Base-by-base conservation (phyloP, 2,888 invertebrate genomes). In the Cosmopolites sordidus region DNA sequence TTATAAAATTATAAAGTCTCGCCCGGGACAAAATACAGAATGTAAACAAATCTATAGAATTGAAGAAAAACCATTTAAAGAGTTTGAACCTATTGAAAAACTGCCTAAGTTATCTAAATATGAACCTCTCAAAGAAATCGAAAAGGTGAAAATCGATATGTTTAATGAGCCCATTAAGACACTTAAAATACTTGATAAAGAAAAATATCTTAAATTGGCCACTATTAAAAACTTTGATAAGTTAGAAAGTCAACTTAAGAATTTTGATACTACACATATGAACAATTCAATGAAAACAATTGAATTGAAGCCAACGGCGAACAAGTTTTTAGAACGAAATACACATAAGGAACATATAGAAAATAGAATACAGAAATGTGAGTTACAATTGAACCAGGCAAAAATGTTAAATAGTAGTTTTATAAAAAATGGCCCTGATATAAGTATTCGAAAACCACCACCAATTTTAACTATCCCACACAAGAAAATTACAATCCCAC, bases 1-100 rank as follows among this genome's bases (percentile, higher is more conserved):
- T 40, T 62, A 58, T 38, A 62, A 64, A 52, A 51, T 59, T 15
- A 58, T 61, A 16, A 58, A 60, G 44, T 11, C 41, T 12, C 43
- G 16, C 12, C 12, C 5, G 2, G 16, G 16, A 12, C 11, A 38
- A 5, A 48, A 48, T 45, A 43, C 48, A 6, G 48, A 56, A 3
- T 22, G 39, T 1, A 46, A 42, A 17, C 40, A 56, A 12, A 41
- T 38, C 16, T 38, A 46, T 38, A 53, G 46, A 52, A 18, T 57
- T 2, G 48, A 52, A 40, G 54, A 51, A 15, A 54, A 48, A 29
- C 29, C 54, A 5, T 55, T 59, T 14, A 55, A 44, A 22, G 48
- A 59, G 16, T 53, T 51, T 40, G 56, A 56, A 37, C 51, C 56
- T 9, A 48, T 50, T 1, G 49, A 57, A 41, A 59, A 59, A 33